Evolutionary conservation across 2,797 vertebrate species (phyloP), one percentile per base, ranked within the genome.

Genomic region (Morus bassanus): DNA sequence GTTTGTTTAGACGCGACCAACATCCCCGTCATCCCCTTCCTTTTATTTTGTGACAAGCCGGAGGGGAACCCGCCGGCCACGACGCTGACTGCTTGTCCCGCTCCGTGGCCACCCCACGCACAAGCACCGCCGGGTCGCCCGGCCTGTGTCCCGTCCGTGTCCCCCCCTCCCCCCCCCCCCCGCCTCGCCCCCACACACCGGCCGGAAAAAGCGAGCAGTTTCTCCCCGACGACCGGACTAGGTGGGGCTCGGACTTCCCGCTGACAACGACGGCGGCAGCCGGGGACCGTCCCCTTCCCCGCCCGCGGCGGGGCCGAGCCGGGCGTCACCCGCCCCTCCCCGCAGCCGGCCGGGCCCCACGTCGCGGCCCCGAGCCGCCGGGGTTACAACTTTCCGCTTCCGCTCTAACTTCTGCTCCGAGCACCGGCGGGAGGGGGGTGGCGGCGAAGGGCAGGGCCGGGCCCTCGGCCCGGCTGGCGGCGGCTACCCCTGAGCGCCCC

Each of bases 241-340:
- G 97, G 97, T 98, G 98, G 97, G 97, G 98, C 97, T 90, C 75
- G 72, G 85, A 91, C 95, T 94, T 95, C 94, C 95, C 95, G 94
- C 95, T 96, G 92, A 94, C 94, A 90, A 69, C 80, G 92, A 77
- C 89, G 63, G 37, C 84, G 73, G 95, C 81, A 30, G 56, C 68
- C 78, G 72, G 68, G 75, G 63, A 78, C 89, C 53, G 81, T 50
- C 88, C 91, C 80, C 67, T 51, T 69, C 81, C n/a, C 77, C 80
- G 86, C 84, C 86, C 76, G 83, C 56, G 41, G 51, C 73, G 53
- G 64, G 76, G 85, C 76, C 59, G 59, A 72, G 25, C 41, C 85
- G 75, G 92, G 85, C 93, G 92, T 63, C 85, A 48, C 78, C 89
- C 89, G 61, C 88, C 82, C 77, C 86, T 65, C 89, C 92, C 94